Conservation (phyloP, 2,113 vertebrate genomes). For the Cryptomyrus ogoouensis region DNA sequence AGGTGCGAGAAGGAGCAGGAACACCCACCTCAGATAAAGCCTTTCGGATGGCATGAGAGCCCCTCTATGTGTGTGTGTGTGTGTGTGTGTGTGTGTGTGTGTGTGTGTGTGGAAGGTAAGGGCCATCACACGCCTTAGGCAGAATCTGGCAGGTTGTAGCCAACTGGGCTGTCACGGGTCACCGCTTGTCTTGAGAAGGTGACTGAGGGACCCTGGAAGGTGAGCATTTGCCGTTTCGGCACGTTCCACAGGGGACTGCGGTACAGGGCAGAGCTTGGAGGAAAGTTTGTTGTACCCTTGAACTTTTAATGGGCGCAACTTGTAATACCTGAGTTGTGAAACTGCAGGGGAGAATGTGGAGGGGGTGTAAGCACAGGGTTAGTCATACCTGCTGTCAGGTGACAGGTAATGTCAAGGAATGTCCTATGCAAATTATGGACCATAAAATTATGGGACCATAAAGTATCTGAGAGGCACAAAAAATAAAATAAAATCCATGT, state of each 20-base stretch:
- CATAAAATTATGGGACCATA: not conserved
- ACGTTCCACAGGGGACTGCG: not conserved
- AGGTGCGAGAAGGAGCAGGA: slow-evolving; percentile 20
- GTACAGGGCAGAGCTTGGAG: not conserved
- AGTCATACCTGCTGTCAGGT: not conserved
- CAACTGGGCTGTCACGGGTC: not conserved
- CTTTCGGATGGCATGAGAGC: slow-evolving; percentile 34
- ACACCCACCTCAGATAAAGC: slow-evolving; percentile 45
- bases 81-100: not conserved
- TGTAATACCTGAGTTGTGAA: not conserved
- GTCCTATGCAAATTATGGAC: not conserved
- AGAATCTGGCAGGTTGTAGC: not conserved
- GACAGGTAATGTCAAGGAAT: not conserved
- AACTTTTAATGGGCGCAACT: not conserved
- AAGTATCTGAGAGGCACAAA: not conserved
- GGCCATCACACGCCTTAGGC: not conserved
- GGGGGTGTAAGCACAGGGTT: not conserved
- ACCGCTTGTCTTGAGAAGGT: not conserved
- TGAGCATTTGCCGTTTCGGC: not conserved
- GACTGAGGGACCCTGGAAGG: not conserved
- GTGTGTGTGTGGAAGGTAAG: slow-evolving; percentile 4
- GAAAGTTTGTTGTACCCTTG: not conserved
- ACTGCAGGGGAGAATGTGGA: not conserved
- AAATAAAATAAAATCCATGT: not conserved
- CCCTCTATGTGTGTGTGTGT: not conserved